Base-by-base conservation (phyloP, 2,797 vertebrate species). In the Zenarchopterus dispar region DNA sequence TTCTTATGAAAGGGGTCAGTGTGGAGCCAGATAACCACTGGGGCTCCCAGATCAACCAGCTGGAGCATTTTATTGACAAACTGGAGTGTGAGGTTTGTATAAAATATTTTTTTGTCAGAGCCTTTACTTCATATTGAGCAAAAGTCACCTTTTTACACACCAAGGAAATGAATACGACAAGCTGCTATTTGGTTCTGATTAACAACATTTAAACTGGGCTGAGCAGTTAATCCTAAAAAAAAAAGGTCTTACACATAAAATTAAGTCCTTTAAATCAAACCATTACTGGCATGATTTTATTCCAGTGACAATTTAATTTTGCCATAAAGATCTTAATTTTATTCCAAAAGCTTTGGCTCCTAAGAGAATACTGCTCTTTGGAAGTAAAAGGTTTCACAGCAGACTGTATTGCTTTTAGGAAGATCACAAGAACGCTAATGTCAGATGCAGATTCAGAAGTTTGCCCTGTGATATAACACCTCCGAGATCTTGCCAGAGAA, bases 21-120 rank as follows among this genome's bases (percentile, higher is more conserved):
- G 93, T 95, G 0, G 94, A 97, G 74, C 90, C 93, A 0, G 95
- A 93, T 83, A 93, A 89, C 84, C 95, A 94, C 67, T 98, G 97
- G 96, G 90, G 84, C 78, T 91, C 94, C 60, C 96, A 97, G 91
- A 94, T 97, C 77, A 94, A 92, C 72, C 93, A 95, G 42, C 92
- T 97, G 42, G 95, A 98, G 88, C 92, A 96, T 72, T 94, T 97
- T 80, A 93, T 97, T 0, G 94, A 96, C 90, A 96, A 96, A 70
- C 88, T 97, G 54, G 95, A 97, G 84, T 94, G 91, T 88, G 95
- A 96, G 95, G 96, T 98, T 81, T 23, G 89, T 88, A 18, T 52
- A 1, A 53, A 55, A 51, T 57, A 4, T 19, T 1, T 23, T 42
- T 55, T 55, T n/a, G n/a, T n/a, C n/a, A n/a, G n/a, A n/a, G 23